Percentiles rank a stretch among this genome's conserved stretches.
These are phyloP conservation scores for Aricia artaxerxes DNA, from an alignment of 2,888 invertebrate species.

Conservation along the genomic window DNA sequence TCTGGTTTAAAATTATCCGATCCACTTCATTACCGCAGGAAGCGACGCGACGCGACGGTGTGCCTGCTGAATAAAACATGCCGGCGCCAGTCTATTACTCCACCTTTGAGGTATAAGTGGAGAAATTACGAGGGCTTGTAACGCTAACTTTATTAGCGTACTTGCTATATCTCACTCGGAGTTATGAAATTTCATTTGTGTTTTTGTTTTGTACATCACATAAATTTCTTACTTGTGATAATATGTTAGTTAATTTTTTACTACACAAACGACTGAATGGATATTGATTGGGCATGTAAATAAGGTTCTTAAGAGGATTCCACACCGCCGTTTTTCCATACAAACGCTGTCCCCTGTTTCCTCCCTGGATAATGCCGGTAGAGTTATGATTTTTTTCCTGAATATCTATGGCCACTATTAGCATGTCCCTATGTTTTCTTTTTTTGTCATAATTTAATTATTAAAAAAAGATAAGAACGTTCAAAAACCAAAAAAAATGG, in stretches of 20 bases:
- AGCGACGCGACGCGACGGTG: slow-evolving; percentile 34
- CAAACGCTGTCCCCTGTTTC: too few species aligned
- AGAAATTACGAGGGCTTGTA: slow-evolving; percentile 23
- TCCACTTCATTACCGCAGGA: slow-evolving; percentile 43
- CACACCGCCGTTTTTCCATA: too few species aligned
- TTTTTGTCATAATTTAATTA: too few species aligned
- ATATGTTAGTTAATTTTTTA: neutral
- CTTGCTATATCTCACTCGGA: neutral
- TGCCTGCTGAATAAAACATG: slow-evolving; percentile 42
- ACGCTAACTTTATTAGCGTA: neutral
- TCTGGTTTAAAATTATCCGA: slow-evolving; percentile 40
- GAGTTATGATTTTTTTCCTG: too few species aligned
- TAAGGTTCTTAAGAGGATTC: too few species aligned
- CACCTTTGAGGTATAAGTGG: slow-evolving; percentile 25
- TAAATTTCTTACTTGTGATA: neutral
- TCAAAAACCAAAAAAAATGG: too few species aligned
- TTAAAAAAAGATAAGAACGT: too few species aligned
- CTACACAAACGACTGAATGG: neutral
- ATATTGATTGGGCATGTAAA: neutral
- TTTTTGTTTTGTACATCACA: neutral
- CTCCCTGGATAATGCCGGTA: too few species aligned
- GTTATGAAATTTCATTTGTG: neutral
- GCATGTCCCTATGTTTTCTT: too few species aligned
- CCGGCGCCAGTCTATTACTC: slow-evolving; percentile 32
- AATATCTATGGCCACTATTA: too few species aligned